Conservation (phyloP, 2,797 vertebrate species). For the Paedocypris micromegethes region DNA sequence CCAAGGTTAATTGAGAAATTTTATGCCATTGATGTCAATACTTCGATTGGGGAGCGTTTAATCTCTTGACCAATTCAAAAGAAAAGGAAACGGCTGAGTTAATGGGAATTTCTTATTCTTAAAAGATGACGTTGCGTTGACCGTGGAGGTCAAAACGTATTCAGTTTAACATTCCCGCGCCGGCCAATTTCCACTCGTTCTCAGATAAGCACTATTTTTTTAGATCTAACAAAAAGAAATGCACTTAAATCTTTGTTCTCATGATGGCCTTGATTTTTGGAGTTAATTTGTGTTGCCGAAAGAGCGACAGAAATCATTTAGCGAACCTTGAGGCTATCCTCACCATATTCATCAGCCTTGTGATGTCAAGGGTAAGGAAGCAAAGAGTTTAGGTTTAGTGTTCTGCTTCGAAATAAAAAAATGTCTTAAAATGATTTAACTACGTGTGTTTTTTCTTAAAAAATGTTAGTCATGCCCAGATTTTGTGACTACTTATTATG, state of each 20-base stretch:
- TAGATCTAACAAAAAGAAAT: constrained; percentile 20
- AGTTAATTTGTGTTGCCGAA: constrained; percentile 4
- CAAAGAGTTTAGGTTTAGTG: constrained; percentile 35
- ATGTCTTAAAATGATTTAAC: no score
- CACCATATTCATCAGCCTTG: constrained; percentile 48
- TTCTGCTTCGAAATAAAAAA: no score
- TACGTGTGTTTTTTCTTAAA: no score
- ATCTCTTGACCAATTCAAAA: constrained; percentile 22
- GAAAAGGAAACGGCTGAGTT: constrained; percentile 21
- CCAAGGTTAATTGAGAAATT: constrained; percentile 52
- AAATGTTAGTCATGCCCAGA: no score
- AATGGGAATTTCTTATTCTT: constrained; percentile 23
- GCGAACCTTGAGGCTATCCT: not conserved
- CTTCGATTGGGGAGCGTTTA: constrained; percentile 27
- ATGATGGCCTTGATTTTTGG: constrained; percentile 12
- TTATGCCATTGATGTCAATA: constrained; percentile 47
- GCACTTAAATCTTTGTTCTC: constrained; percentile 27
- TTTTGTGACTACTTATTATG: no score
- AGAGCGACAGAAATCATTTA: constrained; percentile 4
- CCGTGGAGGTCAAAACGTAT: constrained; percentile 16
- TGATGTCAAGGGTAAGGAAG: constrained; percentile 64
- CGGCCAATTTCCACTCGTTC: constrained; percentile 6
- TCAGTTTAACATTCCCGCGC: constrained; percentile 23
- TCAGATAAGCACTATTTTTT: constrained; percentile 3
- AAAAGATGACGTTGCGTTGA: constrained; percentile 2